Evolutionary conservation across 2,797 vertebrate genomes (phyloP).

Genomic region (Phoeniculus purpureus): DNA sequence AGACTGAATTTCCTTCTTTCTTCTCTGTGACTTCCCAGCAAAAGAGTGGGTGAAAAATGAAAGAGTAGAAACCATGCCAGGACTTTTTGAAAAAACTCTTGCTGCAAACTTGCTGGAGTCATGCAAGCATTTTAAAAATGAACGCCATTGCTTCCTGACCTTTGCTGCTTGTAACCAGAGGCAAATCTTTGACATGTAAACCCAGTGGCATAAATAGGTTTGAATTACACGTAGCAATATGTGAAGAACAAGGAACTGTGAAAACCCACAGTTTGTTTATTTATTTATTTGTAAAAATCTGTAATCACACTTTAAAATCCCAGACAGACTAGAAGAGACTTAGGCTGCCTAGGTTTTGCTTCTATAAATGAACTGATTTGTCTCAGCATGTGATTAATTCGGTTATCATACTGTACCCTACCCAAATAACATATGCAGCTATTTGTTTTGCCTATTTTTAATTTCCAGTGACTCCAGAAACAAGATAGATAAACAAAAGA

Average conservation of each 20-base stretch:
- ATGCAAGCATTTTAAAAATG: slow-evolving; percentile 12
- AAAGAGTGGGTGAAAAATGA: background rate
- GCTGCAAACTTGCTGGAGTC: slow-evolving; percentile 7
- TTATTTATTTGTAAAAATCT: slow-evolving; percentile 14
- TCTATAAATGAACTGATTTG: background rate
- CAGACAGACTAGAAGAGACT: background rate
- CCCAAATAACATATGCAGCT: background rate
- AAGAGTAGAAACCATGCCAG: background rate
- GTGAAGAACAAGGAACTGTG: slow-evolving; percentile 56
- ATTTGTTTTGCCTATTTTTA: background rate
- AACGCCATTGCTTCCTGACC: slow-evolving; percentile 52
- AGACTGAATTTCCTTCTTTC: background rate
- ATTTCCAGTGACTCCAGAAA: background rate
- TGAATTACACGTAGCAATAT: slow-evolving; percentile 50
- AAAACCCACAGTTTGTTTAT: slow-evolving; percentile 45
- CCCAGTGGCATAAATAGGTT: slow-evolving; percentile 30
- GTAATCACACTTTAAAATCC: slow-evolving; percentile 17
- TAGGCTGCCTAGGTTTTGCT: background rate
- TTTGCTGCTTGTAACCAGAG: slow-evolving; percentile 48
- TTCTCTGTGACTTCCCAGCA: background rate
- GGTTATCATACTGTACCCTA: background rate
- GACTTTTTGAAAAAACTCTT: background rate
- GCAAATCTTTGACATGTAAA: slow-evolving; percentile 27
- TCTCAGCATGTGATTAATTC: background rate
- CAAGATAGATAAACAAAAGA: background rate